Evolutionary conservation across 1,140 invertebrate genomes (phyloP), one percentile per base, ranked within the genome.

Genomic region (Aradophagus sp.): DNA sequence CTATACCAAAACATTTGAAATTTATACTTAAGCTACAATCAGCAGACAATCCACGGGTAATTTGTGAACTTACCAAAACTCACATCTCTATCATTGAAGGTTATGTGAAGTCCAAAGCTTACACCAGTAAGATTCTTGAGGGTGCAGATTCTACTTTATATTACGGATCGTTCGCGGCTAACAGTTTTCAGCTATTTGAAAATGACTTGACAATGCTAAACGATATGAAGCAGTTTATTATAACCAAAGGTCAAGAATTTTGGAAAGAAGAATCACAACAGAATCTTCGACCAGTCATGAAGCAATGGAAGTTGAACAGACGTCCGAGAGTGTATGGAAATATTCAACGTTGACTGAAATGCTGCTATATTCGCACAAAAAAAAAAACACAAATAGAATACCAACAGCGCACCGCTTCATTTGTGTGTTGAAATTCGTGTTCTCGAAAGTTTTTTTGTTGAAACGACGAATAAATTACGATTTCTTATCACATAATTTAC

Each of bases 261-360:
- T 44, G 41, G 41, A 44, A 16, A 1, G 0, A 6, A 29, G 41
- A 44, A 44, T n/a, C 0, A 29, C 15, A 11, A n/a, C 11, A n/a
- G 3, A 2, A 36, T 5, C 19, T n/a, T 2, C 11, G 2, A 44
- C 27, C 15, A 42, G 17, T 42, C 7, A 13, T 7, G 29, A 44
- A 15, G n/a, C n/a, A n/a, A n/a, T n/a, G n/a, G n/a, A n/a, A n/a
- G n/a, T n/a, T n/a, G n/a, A n/a, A n/a, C n/a, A n/a, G n/a, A n/a
- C n/a, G n/a, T n/a, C n/a, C n/a, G n/a, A n/a, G n/a, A 13, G 15
- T 11, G 2, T 13, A 29, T 44, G 31, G 31, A 19, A 58, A 44
- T 36, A 27, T 14, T 58, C 55, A 29, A 45, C 55, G 17, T 34
- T 58, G 11, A 8, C 45, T 7, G 16, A 44, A 15, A 58, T 58